Evolutionary conservation across 2,113 vertebrate species (phyloP), one percentile per base, ranked within the genome.

Genomic region (Clupea harengus): DNA sequence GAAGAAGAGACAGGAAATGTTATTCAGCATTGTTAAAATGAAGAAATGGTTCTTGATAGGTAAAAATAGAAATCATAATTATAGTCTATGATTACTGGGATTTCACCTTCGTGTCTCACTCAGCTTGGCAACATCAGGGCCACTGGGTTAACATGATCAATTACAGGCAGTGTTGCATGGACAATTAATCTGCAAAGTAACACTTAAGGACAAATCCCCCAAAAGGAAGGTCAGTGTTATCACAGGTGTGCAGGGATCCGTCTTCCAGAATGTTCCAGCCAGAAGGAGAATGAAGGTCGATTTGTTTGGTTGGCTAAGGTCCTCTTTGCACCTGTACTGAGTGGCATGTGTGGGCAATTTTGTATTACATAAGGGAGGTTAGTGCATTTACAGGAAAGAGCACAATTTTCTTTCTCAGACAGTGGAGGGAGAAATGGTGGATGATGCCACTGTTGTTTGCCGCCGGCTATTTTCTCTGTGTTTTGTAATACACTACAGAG

Each of bases 181-280:
- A 89, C 91, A 91, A 94, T 94, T 93, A 92, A 95, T 94, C 92
- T 88, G 90, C 86, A 88, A 89, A 86, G 85, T 90, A 86, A 90
- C 82, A 86, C 87, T 91, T 88, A 93, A 94, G 93, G 93, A 93
- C 93, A 90, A 93, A 92, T 86, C 28, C 67, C 67, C 88, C n/a
- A 84, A 89, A 15, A 87, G 82, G 64, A 88, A 92, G 91, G 92
- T 93, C 92, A 94, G 49, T 88, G 91, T 92, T 94, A 93, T 94
- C 92, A 90, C 81, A 81, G 83, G 72, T 90, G 89, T 83, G 93
- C 92, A 91, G 91, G 6, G 83, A 81, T 84, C 54, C 60, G 81
- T 64, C 89, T 83, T 85, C 88, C 87, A 54, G 50, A 89, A 82
- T 49, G 72, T 45, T 57, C 57, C 67, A 81, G 87, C 86, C 83